These are phyloP conservation scores for Eupithecia inturbata DNA, from an alignment of 2,888 invertebrate species.

Conservation along the genomic window DNA sequence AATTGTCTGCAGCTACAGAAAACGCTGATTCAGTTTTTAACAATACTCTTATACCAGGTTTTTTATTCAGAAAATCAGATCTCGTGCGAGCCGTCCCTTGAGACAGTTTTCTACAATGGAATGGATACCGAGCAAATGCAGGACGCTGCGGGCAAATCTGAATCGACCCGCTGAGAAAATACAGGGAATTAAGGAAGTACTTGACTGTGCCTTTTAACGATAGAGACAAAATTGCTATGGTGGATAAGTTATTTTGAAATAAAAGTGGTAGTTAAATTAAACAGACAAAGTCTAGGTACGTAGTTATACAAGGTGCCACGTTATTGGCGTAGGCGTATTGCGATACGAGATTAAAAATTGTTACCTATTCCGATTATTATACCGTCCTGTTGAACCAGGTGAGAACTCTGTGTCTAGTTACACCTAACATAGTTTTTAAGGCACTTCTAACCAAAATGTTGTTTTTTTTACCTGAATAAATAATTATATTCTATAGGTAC, in stretches of 20 bases:
- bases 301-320: too few species aligned
- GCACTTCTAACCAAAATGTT: too few species aligned
- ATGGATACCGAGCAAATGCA: conserved; percentile 24
- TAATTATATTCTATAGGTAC: too few species aligned
- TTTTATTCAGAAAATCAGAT: conserved; percentile 26
- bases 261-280: not conserved
- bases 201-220: not conserved
- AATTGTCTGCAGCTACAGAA: not conserved
- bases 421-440: too few species aligned
- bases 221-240: not conserved
- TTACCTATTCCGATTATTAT: too few species aligned
- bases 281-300: not conserved
- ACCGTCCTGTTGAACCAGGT: too few species aligned
- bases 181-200: not conserved
- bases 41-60: not conserved
- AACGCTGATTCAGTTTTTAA: not conserved
- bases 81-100: conserved; percentile 29
- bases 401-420: too few species aligned
- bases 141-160: conserved; percentile 30
- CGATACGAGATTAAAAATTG: too few species aligned
- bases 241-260: not conserved
- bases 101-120: conserved; percentile 36
- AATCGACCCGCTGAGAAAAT: conserved; percentile 30
- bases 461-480: too few species aligned
- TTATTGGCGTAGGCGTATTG: too few species aligned